These are phyloP conservation scores for Hemichromis elongatus DNA, from an alignment of 2,113 vertebrate genomes.

Conservation along the genomic window DNA sequence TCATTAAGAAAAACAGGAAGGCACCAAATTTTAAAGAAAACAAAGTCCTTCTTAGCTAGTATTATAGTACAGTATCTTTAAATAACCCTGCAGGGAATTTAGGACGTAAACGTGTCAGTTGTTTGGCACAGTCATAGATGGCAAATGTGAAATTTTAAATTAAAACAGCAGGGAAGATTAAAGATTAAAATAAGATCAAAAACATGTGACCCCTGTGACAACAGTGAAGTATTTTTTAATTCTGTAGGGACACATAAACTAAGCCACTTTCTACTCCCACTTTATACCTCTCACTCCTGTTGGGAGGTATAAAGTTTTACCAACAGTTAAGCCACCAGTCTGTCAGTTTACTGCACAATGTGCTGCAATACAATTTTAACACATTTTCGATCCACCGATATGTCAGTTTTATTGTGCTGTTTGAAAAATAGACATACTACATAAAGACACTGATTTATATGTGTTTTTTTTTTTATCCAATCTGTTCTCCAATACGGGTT, in stretches of 20 bases:
- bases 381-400: conserved; percentile 4
- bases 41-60: neutral
- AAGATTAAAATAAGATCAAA: neutral
- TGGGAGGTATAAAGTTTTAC: neutral
- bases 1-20: neutral
- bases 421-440: conserved; percentile 58
- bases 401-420: conserved; percentile 53
- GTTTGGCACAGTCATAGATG: neutral
- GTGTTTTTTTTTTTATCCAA: conserved; percentile 13
- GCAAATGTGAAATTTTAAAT: neutral
- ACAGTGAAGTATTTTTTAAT: neutral
- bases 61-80: neutral
- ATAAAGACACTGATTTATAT: conserved; percentile 13
- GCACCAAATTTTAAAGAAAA: neutral
- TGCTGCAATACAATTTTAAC: neutral
- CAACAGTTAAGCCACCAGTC: neutral
- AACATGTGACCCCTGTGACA: neutral
- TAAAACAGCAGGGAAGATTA: neutral
- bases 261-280: neutral
- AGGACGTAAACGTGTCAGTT: neutral
- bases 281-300: neutral
- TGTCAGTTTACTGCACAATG: neutral
- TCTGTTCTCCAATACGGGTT: neutral
- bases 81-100: neutral
- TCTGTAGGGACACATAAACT: neutral